These are phyloP conservation scores for Sarcophaga rosellei DNA, from an alignment of 2,888 invertebrate genomes.

Conservation along the genomic window DNA sequence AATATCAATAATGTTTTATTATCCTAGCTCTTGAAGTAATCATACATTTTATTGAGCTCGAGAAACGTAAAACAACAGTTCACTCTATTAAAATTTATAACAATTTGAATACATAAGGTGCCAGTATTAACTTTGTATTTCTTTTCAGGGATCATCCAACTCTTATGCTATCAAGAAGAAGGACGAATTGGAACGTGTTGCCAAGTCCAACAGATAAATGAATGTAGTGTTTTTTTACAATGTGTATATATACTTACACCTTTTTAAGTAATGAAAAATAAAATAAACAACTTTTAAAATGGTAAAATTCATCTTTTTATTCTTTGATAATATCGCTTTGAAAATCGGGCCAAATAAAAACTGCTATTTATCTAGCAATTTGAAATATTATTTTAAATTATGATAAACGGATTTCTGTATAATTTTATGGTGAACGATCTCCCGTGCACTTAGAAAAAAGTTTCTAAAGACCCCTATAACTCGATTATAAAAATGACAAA, in stretches of 20 bases:
- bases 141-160: constrained; percentile 95
- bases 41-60: not conserved
- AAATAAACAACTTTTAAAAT: constrained; percentile 38
- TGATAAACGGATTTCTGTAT: too few relatives aligned
- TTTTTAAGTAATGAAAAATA: constrained; percentile 61
- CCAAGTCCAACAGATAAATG: constrained; percentile 99
- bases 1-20: constrained; percentile 30
- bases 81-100: not conserved
- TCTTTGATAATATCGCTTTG: not conserved
- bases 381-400: too few relatives aligned
- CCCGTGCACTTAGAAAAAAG: too few relatives aligned
- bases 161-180: constrained; percentile 99
- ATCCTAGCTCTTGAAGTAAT: constrained; percentile 36
- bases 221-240: constrained; percentile 47
- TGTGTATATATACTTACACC: constrained; percentile 55
- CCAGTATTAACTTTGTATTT: constrained; percentile 34
- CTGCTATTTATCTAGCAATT: too few relatives aligned
- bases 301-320: constrained; percentile 13
- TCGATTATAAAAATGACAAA: too few relatives aligned
- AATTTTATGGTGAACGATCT: too few relatives aligned
- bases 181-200: constrained; percentile 99
- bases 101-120: not conserved
- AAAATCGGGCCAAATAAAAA: too few relatives aligned
- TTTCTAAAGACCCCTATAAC: too few relatives aligned
- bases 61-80: constrained; percentile 34